Evolutionary conservation across 2,888 invertebrate species (phyloP).

Genomic region (Eristalis tenax): DNA sequence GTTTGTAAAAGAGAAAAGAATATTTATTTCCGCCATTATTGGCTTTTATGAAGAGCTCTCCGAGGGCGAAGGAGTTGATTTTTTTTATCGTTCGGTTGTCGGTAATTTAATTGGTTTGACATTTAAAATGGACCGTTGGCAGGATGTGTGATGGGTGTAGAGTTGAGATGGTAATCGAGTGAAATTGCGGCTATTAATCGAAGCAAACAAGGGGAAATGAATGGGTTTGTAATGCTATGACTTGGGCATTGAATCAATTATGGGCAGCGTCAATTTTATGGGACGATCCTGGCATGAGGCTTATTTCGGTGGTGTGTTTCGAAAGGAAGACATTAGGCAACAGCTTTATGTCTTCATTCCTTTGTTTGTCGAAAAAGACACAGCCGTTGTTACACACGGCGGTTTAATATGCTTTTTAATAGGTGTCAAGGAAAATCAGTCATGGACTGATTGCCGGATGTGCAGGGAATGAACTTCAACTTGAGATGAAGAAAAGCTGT

Average conservation of each 20-base stretch:
- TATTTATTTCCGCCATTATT: background rate
- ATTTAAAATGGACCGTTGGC: background rate
- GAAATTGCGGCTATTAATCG: background rate
- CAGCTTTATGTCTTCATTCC: too few relatives aligned
- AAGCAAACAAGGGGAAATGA: background rate
- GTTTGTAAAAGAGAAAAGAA: background rate
- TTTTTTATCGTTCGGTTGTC: background rate
- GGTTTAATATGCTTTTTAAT: too few relatives aligned
- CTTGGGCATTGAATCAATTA: background rate
- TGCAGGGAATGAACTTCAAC: too few relatives aligned
- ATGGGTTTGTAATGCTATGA: background rate
- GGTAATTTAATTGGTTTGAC: slow-evolving; percentile 29
- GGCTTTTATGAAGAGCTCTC: slow-evolving; percentile 14
- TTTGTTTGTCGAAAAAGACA: too few relatives aligned
- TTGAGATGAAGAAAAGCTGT: too few relatives aligned
- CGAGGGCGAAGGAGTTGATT: background rate
- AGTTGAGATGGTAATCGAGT: background rate
- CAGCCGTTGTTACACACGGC: too few relatives aligned
- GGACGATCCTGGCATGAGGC: background rate
- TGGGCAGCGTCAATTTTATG: background rate
- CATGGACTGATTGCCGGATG: too few relatives aligned
- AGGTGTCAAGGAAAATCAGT: too few relatives aligned
- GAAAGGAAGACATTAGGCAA: too few relatives aligned
- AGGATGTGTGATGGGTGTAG: background rate
- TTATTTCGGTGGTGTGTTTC: too few relatives aligned